These are phyloP conservation scores for Drosophila formosana DNA, from an alignment of 2,888 invertebrate genomes.

Conservation along the genomic window DNA sequence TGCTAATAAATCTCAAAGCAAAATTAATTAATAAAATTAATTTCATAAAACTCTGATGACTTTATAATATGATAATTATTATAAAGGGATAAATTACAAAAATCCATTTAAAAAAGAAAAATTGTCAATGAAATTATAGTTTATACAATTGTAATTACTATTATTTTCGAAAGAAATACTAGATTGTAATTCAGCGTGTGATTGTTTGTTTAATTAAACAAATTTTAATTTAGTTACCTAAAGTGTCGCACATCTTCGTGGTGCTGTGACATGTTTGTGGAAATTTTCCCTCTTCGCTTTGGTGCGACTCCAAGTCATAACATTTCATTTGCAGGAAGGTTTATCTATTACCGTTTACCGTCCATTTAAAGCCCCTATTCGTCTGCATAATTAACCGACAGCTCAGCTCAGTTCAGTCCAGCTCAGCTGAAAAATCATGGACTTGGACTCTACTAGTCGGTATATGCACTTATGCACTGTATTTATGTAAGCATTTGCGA, in stretches of 20 bases:
- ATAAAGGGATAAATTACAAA: no score
- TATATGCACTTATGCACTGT: not conserved
- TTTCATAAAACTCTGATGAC: no score
- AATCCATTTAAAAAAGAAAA: no score
- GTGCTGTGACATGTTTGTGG: not conserved
- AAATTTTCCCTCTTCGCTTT: slow-evolving; percentile 23
- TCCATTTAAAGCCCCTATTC: slow-evolving; percentile 7
- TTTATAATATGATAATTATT: no score
- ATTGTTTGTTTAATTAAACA: no score
- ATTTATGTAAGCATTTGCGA: slow-evolving; percentile 7
- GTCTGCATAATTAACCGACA: slow-evolving; percentile 44
- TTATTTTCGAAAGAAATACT: no score
- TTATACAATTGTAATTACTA: no score
- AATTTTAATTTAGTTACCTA: no score
- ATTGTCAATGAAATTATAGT: no score
- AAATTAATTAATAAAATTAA: no score
- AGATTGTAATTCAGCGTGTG: no score
- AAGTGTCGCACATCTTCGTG: not conserved
- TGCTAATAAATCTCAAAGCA: no score
- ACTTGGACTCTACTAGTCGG: slow-evolving; percentile 8
- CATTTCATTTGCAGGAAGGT: slow-evolving; percentile 54
- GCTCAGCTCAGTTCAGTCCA: slow-evolving; percentile 18
- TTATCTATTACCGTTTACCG: slow-evolving; percentile 29
- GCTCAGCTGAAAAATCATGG: slow-evolving; percentile 19
- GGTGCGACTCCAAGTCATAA: slow-evolving; percentile 18